Evolutionary conservation across 1,140 invertebrate species (phyloP), one percentile per base, ranked within the genome.

Genomic region (Drosophila sulfurigaster): DNA sequence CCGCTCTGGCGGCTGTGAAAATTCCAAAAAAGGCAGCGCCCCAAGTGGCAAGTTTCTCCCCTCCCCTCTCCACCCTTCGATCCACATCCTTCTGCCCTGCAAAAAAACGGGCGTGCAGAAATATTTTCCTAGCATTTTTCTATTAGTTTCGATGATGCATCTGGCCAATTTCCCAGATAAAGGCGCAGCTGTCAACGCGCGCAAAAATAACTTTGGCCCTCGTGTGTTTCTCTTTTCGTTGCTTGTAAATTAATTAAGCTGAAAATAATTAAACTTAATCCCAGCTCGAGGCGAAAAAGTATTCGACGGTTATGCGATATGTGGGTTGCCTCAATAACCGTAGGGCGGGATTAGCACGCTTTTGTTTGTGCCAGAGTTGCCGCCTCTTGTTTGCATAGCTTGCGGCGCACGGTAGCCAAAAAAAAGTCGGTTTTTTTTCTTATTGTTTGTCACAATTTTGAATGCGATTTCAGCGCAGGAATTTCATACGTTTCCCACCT

Each of bases 171-270:
- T 82, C 58, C 64, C 56, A 67, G 58, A 67, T 74, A 81, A 80
- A 64, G 78, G 43, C 59, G 81, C 59, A 69, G 63, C 78, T 85
- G 79, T 86, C 75, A 82, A 72, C 75, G 77, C 57, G 69, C 63
- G 35, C 38, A 51, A 68, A 57, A 67, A 72, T 75, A 74, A 75
- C 62, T 57, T 59, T 60, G 46, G 28, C 16, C 28, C 57, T 75
- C 46, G 48, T 54, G 15, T 25, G 20, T 20, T 82, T 58, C 52
- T 67, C 64, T 32, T 5, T 74, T 54, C 58, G 71, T 68, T 65
- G 63, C 80, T 82, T 82, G 83, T 82, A 87, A 87, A 88, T 89
- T 87, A 87, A 87, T 87, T 87, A 87, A 87, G 80, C 77, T 83
- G 70, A 78, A 87, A 87, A 89, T 88, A 88, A 87, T 87, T 77